Base-by-base conservation (phyloP, 2,113 vertebrate genomes). In the Candoia aspera region DNA sequence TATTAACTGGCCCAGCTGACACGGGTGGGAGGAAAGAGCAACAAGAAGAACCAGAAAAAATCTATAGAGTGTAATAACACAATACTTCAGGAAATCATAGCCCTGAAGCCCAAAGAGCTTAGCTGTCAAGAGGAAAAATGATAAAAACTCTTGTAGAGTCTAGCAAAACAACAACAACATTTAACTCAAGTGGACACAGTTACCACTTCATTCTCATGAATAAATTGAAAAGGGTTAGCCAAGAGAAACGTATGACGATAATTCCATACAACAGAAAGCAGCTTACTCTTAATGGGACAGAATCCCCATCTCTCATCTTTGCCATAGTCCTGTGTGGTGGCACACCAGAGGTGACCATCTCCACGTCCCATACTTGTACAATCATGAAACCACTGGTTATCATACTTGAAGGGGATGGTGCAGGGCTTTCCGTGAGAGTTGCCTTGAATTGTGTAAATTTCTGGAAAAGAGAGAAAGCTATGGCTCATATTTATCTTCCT, bases 361-460 rank as follows among this genome's bases (percentile, higher is more conserved):
- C 99, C 98, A 0, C 99, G 97, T 0, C 99, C 99, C 0, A 98
- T 98, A 95, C 97, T 98, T 89, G 99, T 99, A 96, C 99, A 99
- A 96, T 96, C 96, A 0, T 99, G 98, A 95, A 99, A 99, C 99
- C 99, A 99, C 96, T 99, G 98, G 95, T 98, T 98, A 91, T 99
- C 98, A 0, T 99, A 99, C 68, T 99, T 98, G 97, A 99, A 99
- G 94, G 99, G 99, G 93, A 99, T 97, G 95, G 99, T 98, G 96
- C 99, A 99, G 0, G 99, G 98, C 37, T 98, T 98, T 58, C 99
- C 99, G 0, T 99, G 97, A 0, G 99, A 98, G 96, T 99, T 99
- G 8, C 99, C 99, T 96, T 99, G 99, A 96, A 99, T 99, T 86
- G 99, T 99, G 96, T 99, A 99, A 96, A 99, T 98, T 96, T 99